Conservation (phyloP, 1,140 invertebrate genomes). For the Metopolophium dirhodum region DNA sequence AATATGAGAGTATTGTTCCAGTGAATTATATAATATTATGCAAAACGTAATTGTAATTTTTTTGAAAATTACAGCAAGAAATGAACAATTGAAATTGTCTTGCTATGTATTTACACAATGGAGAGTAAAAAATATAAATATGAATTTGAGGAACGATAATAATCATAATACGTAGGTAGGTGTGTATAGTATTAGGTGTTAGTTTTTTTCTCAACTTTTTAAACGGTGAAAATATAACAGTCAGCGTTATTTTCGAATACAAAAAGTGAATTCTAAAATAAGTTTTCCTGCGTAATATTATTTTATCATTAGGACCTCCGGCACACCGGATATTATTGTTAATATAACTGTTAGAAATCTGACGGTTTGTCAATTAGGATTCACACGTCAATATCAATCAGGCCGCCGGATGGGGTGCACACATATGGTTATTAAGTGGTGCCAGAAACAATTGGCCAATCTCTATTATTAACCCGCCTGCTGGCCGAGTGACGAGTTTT, state of each 20-base stretch:
- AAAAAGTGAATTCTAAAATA: conserved; percentile 9
- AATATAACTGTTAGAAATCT: conserved; percentile 49
- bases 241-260: conserved; percentile 31
- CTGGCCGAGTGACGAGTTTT: conserved; percentile 5
- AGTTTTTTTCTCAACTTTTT: not conserved
- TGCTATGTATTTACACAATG: not conserved
- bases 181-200: not conserved
- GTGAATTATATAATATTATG: not conserved
- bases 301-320: conserved; percentile 41
- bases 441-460: conserved; percentile 55
- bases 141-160: not conserved
- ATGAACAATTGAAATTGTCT: conserved; percentile 25
- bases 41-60: conserved; percentile 20
- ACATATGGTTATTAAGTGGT: conserved; percentile 18
- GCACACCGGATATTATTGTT: conserved; percentile 49
- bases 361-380: conserved; percentile 51
- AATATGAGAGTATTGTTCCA: not conserved
- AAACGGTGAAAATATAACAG: not conserved
- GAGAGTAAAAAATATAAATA: not conserved
- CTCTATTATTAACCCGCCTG: conserved; percentile 42
- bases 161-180: not conserved
- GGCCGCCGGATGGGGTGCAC: conserved; percentile 42
- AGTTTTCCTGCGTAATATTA: not conserved
- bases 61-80: not conserved
- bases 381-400: conserved; percentile 57